Evolutionary conservation across 2,888 invertebrate species (phyloP), one percentile per base, ranked within the genome.

Genomic region (Stratiomys singularior): DNA sequence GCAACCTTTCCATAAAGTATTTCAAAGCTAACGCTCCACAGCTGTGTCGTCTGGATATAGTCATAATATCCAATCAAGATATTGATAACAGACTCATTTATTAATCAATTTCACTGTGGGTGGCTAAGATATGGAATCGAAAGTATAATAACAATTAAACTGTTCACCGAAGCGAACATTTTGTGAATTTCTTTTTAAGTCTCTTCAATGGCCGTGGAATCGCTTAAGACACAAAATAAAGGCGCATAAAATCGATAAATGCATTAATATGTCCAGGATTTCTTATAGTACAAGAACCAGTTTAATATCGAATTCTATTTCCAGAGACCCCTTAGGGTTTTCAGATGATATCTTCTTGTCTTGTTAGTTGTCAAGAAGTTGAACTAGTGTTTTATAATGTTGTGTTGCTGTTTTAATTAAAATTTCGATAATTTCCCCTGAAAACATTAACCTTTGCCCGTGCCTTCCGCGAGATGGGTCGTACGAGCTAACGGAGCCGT

Each of bases 271-370:
- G 52, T 52, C 18, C 52, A 52, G 52, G 5, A 9, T 37, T 37
- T 37, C 5, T 37, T 37, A 37, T 5, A 13, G 15, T 13, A 52
- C n/a, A 13, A 52, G 52, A 52, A 52, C 52, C 52, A 52, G 52
- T 52, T 52, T 52, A 52, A 52, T 5, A 52, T 52, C 15, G 15
- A 5, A 52, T 52, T 52, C 52, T 52, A 52, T 52, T 52, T 52
- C 52, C 3, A 52, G 52, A 52, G 52, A 52, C 52, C 52, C 52
- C 52, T 52, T 13, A 52, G 52, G 52, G 52, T 18, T 44, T 52
- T 13, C 52, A 52, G 52, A 52, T 52, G 52, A 18, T 52, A 52
- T 52, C 52, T 52, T 13, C 52, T 52, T 52, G 52, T 52, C 52
- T 52, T 52, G 52, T 52, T 52, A 52, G 52, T 52, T 52, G 18